phyloP scores from a whole-genome alignment of 1,140 invertebrate genomes.

The Phymorhynchus buccinoides region DNA sequence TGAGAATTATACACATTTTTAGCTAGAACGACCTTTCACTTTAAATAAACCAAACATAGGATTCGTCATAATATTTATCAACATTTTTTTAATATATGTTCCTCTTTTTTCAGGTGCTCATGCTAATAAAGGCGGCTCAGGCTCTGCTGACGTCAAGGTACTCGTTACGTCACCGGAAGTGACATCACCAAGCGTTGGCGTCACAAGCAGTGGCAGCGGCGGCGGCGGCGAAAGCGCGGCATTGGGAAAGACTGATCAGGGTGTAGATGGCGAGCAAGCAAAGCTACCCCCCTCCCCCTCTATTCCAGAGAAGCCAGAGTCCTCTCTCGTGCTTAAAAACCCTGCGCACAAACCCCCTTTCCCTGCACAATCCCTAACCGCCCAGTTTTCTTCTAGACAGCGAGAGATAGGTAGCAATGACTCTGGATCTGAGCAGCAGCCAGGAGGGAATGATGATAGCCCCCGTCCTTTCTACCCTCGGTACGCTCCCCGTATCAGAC shows the following conservation, averaged over 20 bases:
- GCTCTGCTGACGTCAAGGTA: background rate
- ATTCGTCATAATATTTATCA: no score
- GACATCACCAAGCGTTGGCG: background rate
- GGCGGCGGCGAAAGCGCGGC: background rate
- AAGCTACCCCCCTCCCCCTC: background rate
- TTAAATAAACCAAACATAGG: no score
- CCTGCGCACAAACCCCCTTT: background rate
- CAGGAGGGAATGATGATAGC: background rate
- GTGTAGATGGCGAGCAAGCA: background rate
- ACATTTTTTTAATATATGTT: no score
- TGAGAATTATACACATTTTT: no score
- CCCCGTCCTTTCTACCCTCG: background rate
- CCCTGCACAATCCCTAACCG: background rate
- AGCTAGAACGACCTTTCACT: no score
- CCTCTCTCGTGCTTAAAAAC: background rate
- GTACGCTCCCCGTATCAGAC: background rate
- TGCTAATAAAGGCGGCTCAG: background rate
- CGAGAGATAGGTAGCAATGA: background rate
- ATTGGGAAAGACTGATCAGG: background rate
- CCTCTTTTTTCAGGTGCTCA: slow-evolving; percentile 11
- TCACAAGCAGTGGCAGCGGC: background rate
- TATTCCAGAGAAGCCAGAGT: background rate
- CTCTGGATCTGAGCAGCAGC: no score
- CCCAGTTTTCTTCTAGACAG: background rate
- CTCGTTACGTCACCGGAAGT: background rate